Base-by-base conservation (phyloP, 1,140 invertebrate species). In the Euwallacea similis region DNA sequence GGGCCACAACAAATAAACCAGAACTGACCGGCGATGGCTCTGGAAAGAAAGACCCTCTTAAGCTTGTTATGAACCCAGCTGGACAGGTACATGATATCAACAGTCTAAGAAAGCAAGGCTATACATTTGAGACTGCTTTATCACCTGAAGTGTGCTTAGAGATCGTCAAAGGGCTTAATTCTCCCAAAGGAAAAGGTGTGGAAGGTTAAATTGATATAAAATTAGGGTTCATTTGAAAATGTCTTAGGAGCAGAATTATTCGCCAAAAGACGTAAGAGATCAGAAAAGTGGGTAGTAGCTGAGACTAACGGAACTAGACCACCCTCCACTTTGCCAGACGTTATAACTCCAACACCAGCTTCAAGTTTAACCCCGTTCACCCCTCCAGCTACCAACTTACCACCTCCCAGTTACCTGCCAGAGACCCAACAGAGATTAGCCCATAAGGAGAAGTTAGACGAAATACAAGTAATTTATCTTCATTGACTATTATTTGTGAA, bases 261-360 rank as follows among this genome's bases (percentile, higher is more conserved):
- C 84, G 92, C 92, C 15, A 94, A 94, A 80, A 87, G 93, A 56
- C 89, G 92, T 79, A 92, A 91, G 85, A 88, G 90, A 75, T 91
- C 91, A 7, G 92, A 94, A 78, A 93, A 94, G 81, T 96, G 92
- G 91, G 87, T 95, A 13, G 90, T 95, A 13, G 93, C 93, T 75
- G 91, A 92, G 79, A 87, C 82, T 74, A 91, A 81, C 77, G 82
- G 70, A 7, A 75, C 72, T 7, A 69, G 74, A 69, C 74, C 75
- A 71, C 69, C 74, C 50, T 73, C 74, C 13, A 74, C 66, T 41
- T 50, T 77, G 58, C 65, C 75, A 58, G 80, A 83, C 74, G 82
- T 82, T 43, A 54, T 69, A 53, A 55, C 69, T 16, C 69, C 69
- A 56, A 77, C 80, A 42, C 81, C 80, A 73, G 76, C 82, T 66